Conservation (phyloP, 2,113 vertebrate species). For the Ceuthmochares aereus region DNA sequence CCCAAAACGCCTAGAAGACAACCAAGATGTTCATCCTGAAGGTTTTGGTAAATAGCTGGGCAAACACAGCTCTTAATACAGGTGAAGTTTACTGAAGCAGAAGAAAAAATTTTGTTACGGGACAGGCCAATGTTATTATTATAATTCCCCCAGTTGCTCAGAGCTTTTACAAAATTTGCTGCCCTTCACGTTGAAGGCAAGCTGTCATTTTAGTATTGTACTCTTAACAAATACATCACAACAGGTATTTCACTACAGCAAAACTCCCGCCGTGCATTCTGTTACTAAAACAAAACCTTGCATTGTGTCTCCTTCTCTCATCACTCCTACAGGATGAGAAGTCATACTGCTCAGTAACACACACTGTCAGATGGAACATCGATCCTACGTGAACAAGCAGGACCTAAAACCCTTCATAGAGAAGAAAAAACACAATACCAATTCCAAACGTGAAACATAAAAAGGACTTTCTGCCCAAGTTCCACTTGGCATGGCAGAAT, state of each 20-base stretch:
- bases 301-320: background rate
- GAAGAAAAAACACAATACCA: background rate
- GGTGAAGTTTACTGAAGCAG: background rate
- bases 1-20: background rate
- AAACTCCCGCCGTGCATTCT: background rate
- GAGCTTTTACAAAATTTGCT: background rate
- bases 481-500: background rate
- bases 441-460: background rate
- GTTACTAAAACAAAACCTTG: background rate
- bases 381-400: background rate
- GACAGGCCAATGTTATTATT: background rate
- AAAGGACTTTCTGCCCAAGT: background rate
- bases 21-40: background rate
- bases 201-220: background rate
- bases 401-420: background rate
- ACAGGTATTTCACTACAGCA: background rate
- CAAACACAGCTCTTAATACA: background rate
- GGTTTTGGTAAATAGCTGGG: background rate
- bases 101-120: background rate
- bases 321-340: background rate
- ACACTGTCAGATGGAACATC: background rate
- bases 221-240: background rate
- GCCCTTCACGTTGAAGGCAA: background rate
- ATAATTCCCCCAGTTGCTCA: background rate
- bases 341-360: background rate